Conservation (phyloP, 2,797 vertebrate species). For the Tenualosa ilisha region DNA sequence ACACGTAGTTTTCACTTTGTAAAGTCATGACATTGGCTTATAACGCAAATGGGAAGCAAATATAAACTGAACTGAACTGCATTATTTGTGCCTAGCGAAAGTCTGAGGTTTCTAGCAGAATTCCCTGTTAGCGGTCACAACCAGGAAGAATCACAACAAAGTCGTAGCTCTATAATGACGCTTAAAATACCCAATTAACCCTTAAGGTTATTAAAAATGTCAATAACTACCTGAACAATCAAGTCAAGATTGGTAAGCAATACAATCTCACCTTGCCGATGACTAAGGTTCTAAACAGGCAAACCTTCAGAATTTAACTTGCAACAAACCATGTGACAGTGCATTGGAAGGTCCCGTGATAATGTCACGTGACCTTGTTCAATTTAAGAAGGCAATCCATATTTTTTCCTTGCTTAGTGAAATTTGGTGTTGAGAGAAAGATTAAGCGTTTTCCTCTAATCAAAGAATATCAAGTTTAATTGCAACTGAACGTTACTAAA, state of each 20-base stretch:
- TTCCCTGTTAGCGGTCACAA: background rate
- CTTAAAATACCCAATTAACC: background rate
- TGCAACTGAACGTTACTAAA: background rate
- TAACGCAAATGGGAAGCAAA: background rate
- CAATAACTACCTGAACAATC: background rate
- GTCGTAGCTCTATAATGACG: background rate
- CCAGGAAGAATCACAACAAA: background rate
- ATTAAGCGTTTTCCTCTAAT: background rate
- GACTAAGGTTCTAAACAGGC: background rate
- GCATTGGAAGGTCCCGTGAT: constrained; percentile 14
- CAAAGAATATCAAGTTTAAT: background rate
- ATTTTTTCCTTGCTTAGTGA: background rate
- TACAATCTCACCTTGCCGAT: background rate
- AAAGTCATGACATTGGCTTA: background rate
- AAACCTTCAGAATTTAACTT: constrained; percentile 8
- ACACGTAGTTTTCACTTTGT: background rate
- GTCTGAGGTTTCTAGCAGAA: background rate
- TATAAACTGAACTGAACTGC: background rate
- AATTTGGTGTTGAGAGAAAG: background rate
- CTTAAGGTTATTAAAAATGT: background rate
- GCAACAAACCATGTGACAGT: constrained; percentile 14
- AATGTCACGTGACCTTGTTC: background rate
- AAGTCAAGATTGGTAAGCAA: background rate
- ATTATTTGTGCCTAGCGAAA: background rate
- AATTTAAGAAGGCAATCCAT: background rate